phyloP scores from a whole-genome alignment of 1,140 invertebrate genomes.

The Glomeris maerens region DNA sequence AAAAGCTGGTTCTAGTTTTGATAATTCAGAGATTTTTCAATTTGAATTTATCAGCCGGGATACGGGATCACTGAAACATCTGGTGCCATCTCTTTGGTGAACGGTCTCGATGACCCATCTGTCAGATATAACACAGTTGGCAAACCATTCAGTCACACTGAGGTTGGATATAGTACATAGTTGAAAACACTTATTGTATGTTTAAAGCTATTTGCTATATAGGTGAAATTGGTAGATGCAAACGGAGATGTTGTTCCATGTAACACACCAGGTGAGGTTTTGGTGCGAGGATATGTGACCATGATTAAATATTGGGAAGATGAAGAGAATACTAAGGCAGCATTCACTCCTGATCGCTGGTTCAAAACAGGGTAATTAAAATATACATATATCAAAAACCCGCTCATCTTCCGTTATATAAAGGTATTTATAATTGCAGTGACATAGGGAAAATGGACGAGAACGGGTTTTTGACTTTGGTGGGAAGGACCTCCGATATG shows the following conservation, averaged over 20 bases:
- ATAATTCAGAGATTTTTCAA: too few species aligned
- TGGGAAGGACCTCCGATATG: slow-evolving; percentile 75
- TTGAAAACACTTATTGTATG: not conserved
- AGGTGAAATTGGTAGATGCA: slow-evolving; percentile 11
- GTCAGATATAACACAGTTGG: not conserved
- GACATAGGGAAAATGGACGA: slow-evolving; percentile 60
- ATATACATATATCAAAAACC: slow-evolving; percentile 33
- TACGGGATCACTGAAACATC: not conserved
- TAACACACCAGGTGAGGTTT: slow-evolving; percentile 12
- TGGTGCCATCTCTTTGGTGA: not conserved
- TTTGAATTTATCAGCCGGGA: not conserved
- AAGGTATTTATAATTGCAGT: slow-evolving; percentile 30
- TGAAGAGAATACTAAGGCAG: slow-evolving; percentile 27
- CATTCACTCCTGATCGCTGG: slow-evolving; percentile 26
- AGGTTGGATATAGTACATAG: not conserved
- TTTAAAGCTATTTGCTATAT: slow-evolving; percentile 7
- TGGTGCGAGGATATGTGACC: slow-evolving; percentile 24
- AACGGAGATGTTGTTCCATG: slow-evolving; percentile 5
- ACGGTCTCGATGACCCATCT: not conserved
- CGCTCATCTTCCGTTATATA: slow-evolving; percentile 30
- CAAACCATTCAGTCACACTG: not conserved
- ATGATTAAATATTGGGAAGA: slow-evolving; percentile 34
- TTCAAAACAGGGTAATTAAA: slow-evolving; percentile 31
- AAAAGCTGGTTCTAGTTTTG: not conserved
- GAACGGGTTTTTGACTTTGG: slow-evolving; percentile 61